phyloP scores from a whole-genome alignment of 2,888 invertebrate species.

The Coremacera marginata region DNA sequence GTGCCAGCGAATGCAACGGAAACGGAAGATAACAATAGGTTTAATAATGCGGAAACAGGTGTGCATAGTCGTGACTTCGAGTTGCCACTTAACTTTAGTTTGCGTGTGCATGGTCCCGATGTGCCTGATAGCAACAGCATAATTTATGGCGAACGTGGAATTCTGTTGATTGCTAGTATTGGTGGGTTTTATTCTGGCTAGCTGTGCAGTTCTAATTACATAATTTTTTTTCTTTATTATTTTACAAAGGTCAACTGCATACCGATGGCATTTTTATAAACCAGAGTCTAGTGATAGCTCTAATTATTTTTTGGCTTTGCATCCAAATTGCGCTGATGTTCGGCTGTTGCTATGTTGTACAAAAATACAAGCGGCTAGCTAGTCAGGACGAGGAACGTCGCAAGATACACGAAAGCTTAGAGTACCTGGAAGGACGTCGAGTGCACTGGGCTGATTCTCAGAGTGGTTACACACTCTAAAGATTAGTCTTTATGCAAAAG shows the following conservation, averaged over 20 bases:
- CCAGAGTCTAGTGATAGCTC: conserved; percentile 75
- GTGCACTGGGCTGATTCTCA: conserved; percentile 78
- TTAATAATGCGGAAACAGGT: neutral
- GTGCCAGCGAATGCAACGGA: conserved; percentile 40
- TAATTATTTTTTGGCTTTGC: conserved; percentile 74
- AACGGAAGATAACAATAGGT: neutral
- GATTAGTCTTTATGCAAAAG: neutral
- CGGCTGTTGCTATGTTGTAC: conserved; percentile 72
- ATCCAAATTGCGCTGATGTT: conserved; percentile 73
- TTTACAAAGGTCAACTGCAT: conserved; percentile 59
- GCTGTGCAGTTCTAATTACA: neutral
- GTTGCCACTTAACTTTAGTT: conserved; percentile 72
- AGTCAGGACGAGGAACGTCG: conserved; percentile 69
- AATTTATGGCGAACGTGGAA: conserved; percentile 74
- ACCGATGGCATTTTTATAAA: conserved; percentile 72
- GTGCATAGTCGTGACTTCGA: conserved; percentile 42
- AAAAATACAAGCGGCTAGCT: conserved; percentile 72
- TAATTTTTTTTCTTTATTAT: neutral
- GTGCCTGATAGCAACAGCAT: conserved; percentile 70
- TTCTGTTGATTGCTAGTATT: conserved; percentile 73
- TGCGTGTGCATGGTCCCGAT: conserved; percentile 75
- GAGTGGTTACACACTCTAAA: conserved; percentile 63
- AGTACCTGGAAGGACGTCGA: conserved; percentile 76
- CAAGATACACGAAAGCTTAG: conserved; percentile 74
- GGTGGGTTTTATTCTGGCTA: conserved; percentile 64